Conservation (phyloP, 2,113 vertebrate genomes). For the Stegostoma tigrinum region DNA sequence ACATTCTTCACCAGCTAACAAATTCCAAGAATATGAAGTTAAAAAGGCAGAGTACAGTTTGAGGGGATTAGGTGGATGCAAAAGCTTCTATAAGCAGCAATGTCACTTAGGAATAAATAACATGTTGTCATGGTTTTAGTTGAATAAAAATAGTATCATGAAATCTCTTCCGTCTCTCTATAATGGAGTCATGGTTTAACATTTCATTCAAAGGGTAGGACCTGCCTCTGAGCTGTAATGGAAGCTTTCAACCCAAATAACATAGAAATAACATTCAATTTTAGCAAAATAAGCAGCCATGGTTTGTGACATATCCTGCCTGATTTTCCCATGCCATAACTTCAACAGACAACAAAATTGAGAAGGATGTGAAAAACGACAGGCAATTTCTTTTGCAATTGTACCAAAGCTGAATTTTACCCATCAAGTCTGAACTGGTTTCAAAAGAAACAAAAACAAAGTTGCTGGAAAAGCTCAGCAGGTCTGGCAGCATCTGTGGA, state of each 20-base stretch:
- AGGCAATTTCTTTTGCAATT: not conserved
- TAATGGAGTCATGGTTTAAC: not conserved
- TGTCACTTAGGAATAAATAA: not conserved
- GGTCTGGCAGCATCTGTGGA: no score
- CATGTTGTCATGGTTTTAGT: not conserved
- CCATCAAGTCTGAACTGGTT: not conserved
- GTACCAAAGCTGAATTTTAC: not conserved
- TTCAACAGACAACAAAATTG: not conserved
- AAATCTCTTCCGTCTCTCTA: not conserved
- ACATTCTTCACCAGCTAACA: not conserved
- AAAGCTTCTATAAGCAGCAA: not conserved
- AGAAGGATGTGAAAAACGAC: not conserved
- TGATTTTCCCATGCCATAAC: not conserved
- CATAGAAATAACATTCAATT: no score
- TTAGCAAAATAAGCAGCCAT: not conserved
- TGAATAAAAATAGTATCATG: not conserved
- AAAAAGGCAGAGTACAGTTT: not conserved
- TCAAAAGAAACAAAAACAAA: no score
- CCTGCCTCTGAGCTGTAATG: not conserved
- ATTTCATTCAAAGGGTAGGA: not conserved
- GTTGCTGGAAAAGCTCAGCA: no score
- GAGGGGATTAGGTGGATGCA: not conserved
- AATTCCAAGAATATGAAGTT: not conserved
- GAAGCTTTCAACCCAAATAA: not conserved
- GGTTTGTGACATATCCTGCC: not conserved